Evolutionary conservation across 2,888 invertebrate genomes (phyloP).

Genomic region (Melinaea marsaeus): DNA sequence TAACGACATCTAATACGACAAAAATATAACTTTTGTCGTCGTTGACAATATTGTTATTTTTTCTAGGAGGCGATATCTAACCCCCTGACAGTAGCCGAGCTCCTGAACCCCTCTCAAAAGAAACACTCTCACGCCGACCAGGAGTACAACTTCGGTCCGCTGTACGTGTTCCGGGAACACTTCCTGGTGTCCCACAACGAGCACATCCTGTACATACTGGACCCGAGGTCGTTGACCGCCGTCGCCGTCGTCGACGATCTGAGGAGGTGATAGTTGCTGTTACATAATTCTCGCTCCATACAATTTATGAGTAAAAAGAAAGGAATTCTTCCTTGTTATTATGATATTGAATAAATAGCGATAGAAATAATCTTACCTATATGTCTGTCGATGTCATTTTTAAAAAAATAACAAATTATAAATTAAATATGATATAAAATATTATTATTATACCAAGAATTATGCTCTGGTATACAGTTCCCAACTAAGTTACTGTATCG

Average conservation of each 20-base stretch:
- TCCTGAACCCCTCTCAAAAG: constrained; percentile 81
- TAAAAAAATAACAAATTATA: too few relatives aligned
- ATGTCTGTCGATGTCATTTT: too few relatives aligned
- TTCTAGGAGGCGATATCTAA: constrained; percentile 68
- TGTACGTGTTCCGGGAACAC: constrained; percentile 83
- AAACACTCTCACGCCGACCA: constrained; percentile 38
- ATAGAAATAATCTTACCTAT: too few relatives aligned
- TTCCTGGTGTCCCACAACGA: constrained; percentile 86
- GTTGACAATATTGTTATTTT: background rate
- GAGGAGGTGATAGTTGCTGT: constrained; percentile 62
- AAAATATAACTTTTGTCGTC: too few relatives aligned
- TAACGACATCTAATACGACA: too few relatives aligned
- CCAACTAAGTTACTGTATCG: too few relatives aligned
- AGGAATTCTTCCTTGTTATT: too few relatives aligned
- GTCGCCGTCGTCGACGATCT: constrained; percentile 82
- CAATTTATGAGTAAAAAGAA: too few relatives aligned
- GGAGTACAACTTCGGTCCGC: constrained; percentile 64
- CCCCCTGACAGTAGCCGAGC: constrained; percentile 81
- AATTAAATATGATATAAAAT: too few relatives aligned
- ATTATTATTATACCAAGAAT: too few relatives aligned
- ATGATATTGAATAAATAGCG: too few relatives aligned
- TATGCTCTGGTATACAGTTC: too few relatives aligned
- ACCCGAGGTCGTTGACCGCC: constrained; percentile 82
- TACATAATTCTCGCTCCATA: background rate
- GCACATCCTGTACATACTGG: constrained; percentile 84